Conservation (phyloP, 2,888 invertebrate species). For the Maniola hyperantus region DNA sequence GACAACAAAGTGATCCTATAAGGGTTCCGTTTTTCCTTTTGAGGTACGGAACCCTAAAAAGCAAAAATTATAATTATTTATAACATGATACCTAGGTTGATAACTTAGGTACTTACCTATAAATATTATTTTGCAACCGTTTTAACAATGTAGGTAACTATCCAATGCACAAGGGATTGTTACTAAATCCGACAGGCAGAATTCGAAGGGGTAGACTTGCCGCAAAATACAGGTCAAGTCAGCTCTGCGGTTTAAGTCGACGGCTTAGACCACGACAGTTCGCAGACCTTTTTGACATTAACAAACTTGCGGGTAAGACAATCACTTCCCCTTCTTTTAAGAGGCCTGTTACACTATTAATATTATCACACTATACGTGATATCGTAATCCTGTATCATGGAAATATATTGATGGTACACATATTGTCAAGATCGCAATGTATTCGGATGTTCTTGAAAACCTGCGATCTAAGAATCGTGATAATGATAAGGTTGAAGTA, state of each 20-base stretch:
- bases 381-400: no score
- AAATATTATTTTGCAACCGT: neutral
- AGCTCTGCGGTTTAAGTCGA: conserved; percentile 43
- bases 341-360: no score
- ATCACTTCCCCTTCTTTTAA: neutral
- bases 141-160: neutral
- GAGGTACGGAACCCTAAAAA: no score
- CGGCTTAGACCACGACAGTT: conserved; percentile 17
- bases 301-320: conserved; percentile 27
- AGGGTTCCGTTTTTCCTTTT: no score
- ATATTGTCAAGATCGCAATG: no score
- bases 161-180: conserved; percentile 23
- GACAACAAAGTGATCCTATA: no score
- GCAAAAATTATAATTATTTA: no score
- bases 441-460: no score
- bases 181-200: conserved; percentile 38
- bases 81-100: neutral
- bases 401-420: no score
- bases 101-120: neutral
- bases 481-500: no score
- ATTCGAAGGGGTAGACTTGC: conserved; percentile 29
- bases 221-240: conserved; percentile 49
- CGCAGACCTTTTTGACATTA: conserved; percentile 22
- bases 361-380: no score
- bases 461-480: no score